Evolutionary conservation across 2,113 vertebrate species (phyloP).

Genomic region (Centropus bengalensis): DNA sequence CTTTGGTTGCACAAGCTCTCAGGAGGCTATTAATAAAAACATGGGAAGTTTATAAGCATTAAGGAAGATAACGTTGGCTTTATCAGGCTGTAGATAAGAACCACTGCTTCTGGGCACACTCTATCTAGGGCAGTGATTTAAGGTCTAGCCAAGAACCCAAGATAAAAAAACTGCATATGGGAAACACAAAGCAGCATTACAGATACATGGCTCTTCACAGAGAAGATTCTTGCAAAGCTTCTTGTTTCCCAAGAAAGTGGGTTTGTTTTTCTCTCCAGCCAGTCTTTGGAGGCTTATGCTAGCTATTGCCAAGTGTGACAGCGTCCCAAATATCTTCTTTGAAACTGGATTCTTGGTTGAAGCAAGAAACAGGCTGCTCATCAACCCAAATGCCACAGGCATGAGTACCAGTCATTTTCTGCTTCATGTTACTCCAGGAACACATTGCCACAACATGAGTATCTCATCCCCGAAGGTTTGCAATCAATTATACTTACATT

Average conservation of each 20-base stretch:
- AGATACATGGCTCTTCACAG: background rate
- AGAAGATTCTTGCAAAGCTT: background rate
- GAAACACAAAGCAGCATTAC: background rate
- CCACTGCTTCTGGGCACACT: background rate
- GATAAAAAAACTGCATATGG: background rate
- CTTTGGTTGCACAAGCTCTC: slow-evolving; percentile 5
- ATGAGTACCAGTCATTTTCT: background rate
- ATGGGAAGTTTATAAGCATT: slow-evolving; percentile 25
- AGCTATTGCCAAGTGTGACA: background rate
- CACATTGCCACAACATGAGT: background rate
- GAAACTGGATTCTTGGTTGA: slow-evolving; percentile 11
- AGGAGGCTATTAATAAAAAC: slow-evolving; percentile 37
- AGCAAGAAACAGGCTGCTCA: slow-evolving; percentile 34
- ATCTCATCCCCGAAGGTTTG: background rate
- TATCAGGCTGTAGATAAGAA: slow-evolving; percentile 23
- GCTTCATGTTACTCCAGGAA: background rate
- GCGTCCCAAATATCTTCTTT: background rate
- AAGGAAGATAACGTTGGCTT: slow-evolving; percentile 6
- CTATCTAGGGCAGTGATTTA: slow-evolving; percentile 5
- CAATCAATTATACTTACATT: background rate
- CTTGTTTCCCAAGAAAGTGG: background rate
- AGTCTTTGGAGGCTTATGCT: background rate
- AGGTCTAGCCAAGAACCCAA: background rate
- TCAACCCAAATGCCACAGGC: background rate
- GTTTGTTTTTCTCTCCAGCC: background rate